phyloP scores from a whole-genome alignment of 2,797 vertebrate species.

The Scolopax rusticola region DNA sequence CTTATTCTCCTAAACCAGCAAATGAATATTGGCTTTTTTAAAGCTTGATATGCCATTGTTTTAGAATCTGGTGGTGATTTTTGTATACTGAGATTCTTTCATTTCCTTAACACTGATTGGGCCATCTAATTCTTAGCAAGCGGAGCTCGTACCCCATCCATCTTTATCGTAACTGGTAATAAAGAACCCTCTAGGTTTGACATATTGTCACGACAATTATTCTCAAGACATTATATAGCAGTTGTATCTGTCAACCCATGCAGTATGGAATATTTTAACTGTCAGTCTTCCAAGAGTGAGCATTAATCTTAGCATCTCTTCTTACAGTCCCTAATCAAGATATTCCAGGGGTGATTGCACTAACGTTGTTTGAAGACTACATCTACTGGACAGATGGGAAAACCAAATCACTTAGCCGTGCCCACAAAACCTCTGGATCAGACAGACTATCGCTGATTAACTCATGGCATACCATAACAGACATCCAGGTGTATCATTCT shows the following conservation, averaged over 20 bases:
- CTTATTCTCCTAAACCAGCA: not conserved
- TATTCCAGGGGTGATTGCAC: slow-evolving; percentile 94
- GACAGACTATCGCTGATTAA: slow-evolving; percentile 92
- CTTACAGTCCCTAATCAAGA: slow-evolving; percentile 93
- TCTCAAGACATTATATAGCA: slow-evolving; percentile 56
- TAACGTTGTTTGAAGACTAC: slow-evolving; percentile 98
- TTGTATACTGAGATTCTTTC: not conserved
- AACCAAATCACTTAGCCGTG: slow-evolving; percentile 95
- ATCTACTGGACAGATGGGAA: slow-evolving; percentile 99
- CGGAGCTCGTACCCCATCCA: not conserved
- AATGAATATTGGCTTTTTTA: not conserved
- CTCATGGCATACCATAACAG: slow-evolving; percentile 98
- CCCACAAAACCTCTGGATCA: slow-evolving; percentile 94
- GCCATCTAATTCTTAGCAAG: slow-evolving; percentile 29
- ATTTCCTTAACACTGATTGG: slow-evolving; percentile 42
- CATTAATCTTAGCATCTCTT: slow-evolving; percentile 77
- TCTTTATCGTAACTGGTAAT: slow-evolving; percentile 49
- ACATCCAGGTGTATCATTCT: slow-evolving; percentile 97
- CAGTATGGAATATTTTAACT: slow-evolving; percentile 74
- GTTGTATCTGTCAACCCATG: slow-evolving; percentile 66
- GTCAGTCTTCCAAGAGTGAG: slow-evolving; percentile 70
- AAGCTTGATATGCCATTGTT: not conserved
- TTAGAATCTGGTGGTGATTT: slow-evolving; percentile 14
- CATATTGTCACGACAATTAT: slow-evolving; percentile 71
- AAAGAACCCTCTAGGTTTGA: slow-evolving; percentile 57